Evolutionary conservation across 1,140 invertebrate species (phyloP).

Genomic region (Drosophila virilis): DNA sequence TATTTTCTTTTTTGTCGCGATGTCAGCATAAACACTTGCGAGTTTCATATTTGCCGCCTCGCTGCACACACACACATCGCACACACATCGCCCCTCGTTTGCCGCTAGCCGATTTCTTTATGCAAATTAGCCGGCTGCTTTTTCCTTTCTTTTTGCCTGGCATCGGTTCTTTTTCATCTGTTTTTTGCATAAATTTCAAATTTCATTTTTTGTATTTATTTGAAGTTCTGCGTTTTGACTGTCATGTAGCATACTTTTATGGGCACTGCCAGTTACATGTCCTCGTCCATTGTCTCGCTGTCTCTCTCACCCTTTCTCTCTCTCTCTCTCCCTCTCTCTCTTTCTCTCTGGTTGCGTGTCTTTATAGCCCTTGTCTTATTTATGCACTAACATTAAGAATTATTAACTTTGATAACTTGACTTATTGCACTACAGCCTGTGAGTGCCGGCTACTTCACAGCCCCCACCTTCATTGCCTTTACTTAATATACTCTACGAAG

Average conservation of each 20-base stretch:
- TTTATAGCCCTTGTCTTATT: conserved; percentile 60
- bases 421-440: conserved; percentile 68
- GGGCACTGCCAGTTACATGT: conserved; percentile 66
- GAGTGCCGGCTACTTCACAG: conserved; percentile 14
- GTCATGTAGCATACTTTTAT: conserved; percentile 60
- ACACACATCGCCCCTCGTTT: conserved; percentile 36
- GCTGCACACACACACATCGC: conserved; percentile 41
- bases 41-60: conserved; percentile 74
- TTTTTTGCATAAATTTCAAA: conserved; percentile 79
- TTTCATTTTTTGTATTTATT: conserved; percentile 69
- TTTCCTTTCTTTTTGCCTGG: conserved; percentile 5
- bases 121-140: conserved; percentile 74
- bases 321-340: neutral
- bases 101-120: conserved; percentile 69
- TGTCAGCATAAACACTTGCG: conserved; percentile 78
- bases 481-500: conserved; percentile 1
- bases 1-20: conserved; percentile 63
- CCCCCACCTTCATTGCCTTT: conserved; percentile 10
- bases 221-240: conserved; percentile 34
- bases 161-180: conserved; percentile 33
- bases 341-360: neutral
- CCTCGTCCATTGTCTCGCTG: conserved; percentile 12
- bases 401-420: conserved; percentile 81
- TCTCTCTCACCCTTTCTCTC: neutral
- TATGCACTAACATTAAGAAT: conserved; percentile 83